Percentiles rank a stretch among this genome's conserved stretches.
phyloP scores from a whole-genome alignment of 2,888 invertebrate genomes.

The Dendrolimus pini region DNA sequence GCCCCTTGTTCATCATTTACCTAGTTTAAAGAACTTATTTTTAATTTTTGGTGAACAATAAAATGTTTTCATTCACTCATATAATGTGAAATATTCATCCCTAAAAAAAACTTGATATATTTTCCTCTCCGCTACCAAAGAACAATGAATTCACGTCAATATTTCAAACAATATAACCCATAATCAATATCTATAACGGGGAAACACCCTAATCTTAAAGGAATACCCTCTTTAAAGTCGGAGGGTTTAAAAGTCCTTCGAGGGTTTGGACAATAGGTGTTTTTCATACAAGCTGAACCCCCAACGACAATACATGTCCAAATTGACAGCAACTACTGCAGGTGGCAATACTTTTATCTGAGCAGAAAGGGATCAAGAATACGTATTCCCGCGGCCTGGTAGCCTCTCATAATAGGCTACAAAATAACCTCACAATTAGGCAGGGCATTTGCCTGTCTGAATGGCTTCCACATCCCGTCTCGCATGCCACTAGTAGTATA shows the following conservation, averaged over 20 bases:
- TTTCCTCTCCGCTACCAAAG: conserved; percentile 1
- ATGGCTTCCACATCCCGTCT: no score
- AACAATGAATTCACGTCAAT: conserved; percentile 13
- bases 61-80: no score
- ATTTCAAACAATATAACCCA: conserved; percentile 22
- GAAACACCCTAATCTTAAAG: conserved; percentile 5
- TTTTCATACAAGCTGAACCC: conserved; percentile 25
- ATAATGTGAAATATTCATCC: no score
- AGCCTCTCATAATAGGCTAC: no score
- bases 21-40: no score
- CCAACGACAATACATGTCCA: conserved; percentile 12
- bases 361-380: no score
- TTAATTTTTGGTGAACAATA: no score
- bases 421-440: no score
- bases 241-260: conserved; percentile 34
- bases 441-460: no score
- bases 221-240: conserved; percentile 32
- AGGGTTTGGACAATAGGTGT: conserved; percentile 31
- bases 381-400: no score
- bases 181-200: conserved; percentile 29
- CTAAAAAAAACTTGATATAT: neutral
- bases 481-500: no score
- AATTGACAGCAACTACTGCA: conserved; percentile 14
- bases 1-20: no score
- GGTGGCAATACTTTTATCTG: neutral